A percentile compares a stretch with the other conserved stretches of the same genome.
Conservation (phyloP, 2,113 vertebrate species). For the Otocyon megalotis region DNA sequence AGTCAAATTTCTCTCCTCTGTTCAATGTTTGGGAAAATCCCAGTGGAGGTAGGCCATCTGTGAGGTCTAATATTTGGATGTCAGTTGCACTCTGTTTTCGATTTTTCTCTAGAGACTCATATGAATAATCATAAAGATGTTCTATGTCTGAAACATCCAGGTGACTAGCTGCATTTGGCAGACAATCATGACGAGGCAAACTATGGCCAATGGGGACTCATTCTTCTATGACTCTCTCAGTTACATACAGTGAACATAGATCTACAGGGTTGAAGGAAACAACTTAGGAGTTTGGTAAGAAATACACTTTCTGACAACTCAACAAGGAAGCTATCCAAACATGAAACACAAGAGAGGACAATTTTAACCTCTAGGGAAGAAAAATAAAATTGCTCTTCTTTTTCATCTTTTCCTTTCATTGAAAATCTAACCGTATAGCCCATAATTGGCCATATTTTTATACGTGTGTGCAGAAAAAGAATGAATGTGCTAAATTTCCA, state of each 20-base stretch:
- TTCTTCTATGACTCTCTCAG: background rate
- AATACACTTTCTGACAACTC: background rate
- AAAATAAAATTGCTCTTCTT: slow-evolving; percentile 28
- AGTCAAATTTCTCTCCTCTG: background rate
- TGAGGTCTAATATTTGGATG: background rate
- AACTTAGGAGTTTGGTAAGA: background rate
- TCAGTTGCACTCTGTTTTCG: slow-evolving; percentile 15
- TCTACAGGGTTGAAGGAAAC: background rate
- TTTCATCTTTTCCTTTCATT: background rate
- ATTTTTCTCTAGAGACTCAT: slow-evolving; percentile 37
- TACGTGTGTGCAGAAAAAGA: background rate
- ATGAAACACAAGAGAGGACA: background rate
- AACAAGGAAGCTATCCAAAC: background rate
- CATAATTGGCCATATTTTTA: background rate
- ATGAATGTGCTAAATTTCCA: background rate
- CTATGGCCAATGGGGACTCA: rapidly evolving
- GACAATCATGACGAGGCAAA: background rate
- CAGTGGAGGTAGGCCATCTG: slow-evolving; percentile 9
- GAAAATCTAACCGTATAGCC: background rate
- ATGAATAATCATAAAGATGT: slow-evolving; percentile 23
- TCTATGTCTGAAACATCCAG: slow-evolving; percentile 6
- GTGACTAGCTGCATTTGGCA: slow-evolving; percentile 20
- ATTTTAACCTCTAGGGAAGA: background rate
- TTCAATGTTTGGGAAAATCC: slow-evolving; percentile 47
- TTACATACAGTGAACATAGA: background rate